Evolutionary conservation across 1,140 invertebrate genomes (phyloP), one percentile per base, ranked within the genome.

Genomic region (Drosophila saltans): DNA sequence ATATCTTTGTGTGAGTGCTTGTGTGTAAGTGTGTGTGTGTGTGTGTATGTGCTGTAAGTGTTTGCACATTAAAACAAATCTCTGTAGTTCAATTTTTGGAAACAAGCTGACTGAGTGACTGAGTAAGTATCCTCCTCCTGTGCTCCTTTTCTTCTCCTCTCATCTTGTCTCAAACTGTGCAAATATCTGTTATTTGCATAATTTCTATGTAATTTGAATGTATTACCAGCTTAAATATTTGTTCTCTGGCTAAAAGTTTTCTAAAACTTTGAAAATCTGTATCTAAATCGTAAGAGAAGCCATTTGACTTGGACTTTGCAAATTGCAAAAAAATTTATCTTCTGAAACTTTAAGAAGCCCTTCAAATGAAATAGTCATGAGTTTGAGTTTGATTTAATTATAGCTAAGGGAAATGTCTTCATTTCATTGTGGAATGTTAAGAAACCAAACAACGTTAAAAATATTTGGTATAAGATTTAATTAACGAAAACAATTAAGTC

Each of bases 171-270:
- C 8, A 52, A 52, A 10, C 21, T 52, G 45, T 52, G 45, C 45
- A 52, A 52, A 52, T 39, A 59, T 59, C 43, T 48, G 64, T 78
- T 69, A 69, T 75, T 80, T 85, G 81, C 73, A 30, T 65, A 80
- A 64, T 45, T 70, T 68, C 45, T 40, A 3, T 41, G n/a, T 36
- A 45, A 55, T 73, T 41, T 69, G 45, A 69, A 73, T 63, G 45
- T 66, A 67, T 43, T 72, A 64, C 28, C 28, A 58, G 39, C 62
- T 70, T 24, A 55, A 45, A 61, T 55, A 59, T 60, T 65, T 40
- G 10, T 40, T 75, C 41, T 16, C 11, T 5, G 33, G 33, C 57
- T 39, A 24, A 59, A 59, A 59, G 7, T 59, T 59, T 59, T 59
- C 11, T n/a, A 26, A 52, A 24, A 52, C 24, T 52, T 26, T 26